phyloP scores from a whole-genome alignment of 37 sponge, comb jelly and placozoan genomes.

The Agelas oroides region DNA sequence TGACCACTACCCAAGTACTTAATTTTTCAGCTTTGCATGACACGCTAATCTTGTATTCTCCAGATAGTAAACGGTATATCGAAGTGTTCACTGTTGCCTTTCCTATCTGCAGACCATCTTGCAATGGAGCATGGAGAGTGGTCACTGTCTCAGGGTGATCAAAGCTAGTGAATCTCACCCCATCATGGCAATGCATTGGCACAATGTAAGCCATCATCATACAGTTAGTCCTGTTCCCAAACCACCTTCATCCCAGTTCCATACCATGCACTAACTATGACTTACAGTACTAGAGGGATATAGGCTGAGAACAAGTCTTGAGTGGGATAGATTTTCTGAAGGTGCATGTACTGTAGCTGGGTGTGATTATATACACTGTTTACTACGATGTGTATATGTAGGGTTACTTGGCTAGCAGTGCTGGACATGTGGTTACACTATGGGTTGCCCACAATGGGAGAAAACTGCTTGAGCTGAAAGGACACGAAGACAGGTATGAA shows the following conservation, averaged over 20 bases:
- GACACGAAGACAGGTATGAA: constrained; percentile 64
- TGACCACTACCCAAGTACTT: too few species aligned
- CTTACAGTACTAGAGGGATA: too few species aligned
- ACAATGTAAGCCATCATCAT: constrained; percentile 39
- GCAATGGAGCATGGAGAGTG: constrained; percentile 59
- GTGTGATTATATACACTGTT: too few species aligned
- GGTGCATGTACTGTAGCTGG: too few species aligned
- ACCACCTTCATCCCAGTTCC: not conserved
- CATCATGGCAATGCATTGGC: constrained; percentile 63
- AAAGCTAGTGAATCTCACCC: constrained; percentile 36
- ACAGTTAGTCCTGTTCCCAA: not conserved
- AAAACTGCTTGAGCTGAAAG: constrained; percentile 37
- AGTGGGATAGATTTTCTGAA: too few species aligned
- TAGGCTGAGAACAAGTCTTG: too few species aligned
- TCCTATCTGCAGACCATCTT: constrained; percentile 51
- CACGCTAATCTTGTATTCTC: too few species aligned
- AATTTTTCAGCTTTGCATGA: too few species aligned
- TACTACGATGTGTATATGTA: not conserved
- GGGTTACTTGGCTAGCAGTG: constrained; percentile 37
- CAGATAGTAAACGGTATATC: too few species aligned
- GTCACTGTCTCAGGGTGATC: constrained; percentile 50
- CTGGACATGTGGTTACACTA: constrained; percentile 31
- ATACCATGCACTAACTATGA: too few species aligned
- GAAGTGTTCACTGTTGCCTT: not conserved
- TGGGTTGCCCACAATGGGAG: constrained; percentile 24